Evolutionary conservation across 2,797 vertebrate species (phyloP), one percentile per base, ranked within the genome.

Genomic region (Sitta carolinensis): DNA sequence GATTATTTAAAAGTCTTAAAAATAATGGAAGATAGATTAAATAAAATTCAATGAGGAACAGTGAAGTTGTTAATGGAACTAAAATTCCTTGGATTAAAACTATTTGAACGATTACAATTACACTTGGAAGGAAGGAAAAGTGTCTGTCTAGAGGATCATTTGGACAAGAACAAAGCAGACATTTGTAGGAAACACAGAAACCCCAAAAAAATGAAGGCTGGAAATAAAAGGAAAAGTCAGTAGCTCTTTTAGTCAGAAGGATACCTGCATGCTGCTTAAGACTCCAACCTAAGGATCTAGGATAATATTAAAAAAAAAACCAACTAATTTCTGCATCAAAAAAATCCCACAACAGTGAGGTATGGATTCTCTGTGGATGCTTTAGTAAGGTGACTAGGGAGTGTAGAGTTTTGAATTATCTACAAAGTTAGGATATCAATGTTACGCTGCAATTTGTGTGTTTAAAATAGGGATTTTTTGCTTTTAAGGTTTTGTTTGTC

Each of bases 301-400:
- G 21, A 40, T n/a, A 19, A 63, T n/a, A 50, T 57, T 58, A 36
- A 36, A 2, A 45, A 26, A 38, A 13, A 14, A 0, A 0, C 1
- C 8, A 9, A 12, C 10, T 10, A 47, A 34, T 14, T 14, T 18
- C 30, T 32, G 7, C 30, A 58, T 61, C 20, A 34, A 59, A 74
- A 74, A 27, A 34, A 0, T 36, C 0, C 1, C 4, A 25, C 5
- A 70, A 13, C 2, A 25, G 9, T 19, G 43, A 75, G 6, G 10
- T 50, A 68, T 14, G 27, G 38, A 30, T 68, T 89, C 87, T 85
- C 54, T 70, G 25, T 43, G 19, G 6, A 32, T 27, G 3, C 61
- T 63, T 81, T 16, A 36, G 5, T 57, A 27, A 50, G 11, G 15
- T 23, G 12, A 70, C 9, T 47, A 30, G 6, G 23, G 25, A 66